Evolutionary conservation across 2,888 invertebrate species (phyloP).

Genomic region (Biston stratarius): DNA sequence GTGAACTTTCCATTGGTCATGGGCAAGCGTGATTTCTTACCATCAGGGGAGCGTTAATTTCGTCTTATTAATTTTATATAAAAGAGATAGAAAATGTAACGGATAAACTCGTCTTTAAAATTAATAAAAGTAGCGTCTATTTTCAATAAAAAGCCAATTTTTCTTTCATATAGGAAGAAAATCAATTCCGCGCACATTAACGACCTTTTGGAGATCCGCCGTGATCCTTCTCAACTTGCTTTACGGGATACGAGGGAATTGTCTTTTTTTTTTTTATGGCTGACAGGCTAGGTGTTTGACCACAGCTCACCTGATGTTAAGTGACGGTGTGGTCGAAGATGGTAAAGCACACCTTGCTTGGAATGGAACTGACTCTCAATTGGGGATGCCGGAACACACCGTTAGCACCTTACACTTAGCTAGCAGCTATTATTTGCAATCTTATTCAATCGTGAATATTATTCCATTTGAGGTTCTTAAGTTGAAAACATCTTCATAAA

Average conservation of each 20-base stretch:
- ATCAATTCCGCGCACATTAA: constrained; percentile 15
- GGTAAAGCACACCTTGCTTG: too few species aligned
- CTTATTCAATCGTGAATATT: constrained; percentile 6
- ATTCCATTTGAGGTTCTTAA: neutral
- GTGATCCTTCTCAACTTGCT: constrained; percentile 13
- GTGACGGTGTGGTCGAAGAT: too few species aligned
- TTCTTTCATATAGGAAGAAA: neutral
- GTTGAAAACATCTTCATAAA: too few species aligned
- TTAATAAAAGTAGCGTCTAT: too few species aligned
- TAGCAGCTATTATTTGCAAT: constrained; percentile 6
- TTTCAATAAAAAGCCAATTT: neutral
- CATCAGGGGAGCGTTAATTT: neutral
- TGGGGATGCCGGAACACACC: too few species aligned
- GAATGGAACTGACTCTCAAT: too few species aligned
- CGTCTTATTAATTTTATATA: neutral
- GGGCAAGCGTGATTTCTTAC: neutral
- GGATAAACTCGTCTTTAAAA: too few species aligned
- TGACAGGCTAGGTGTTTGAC: too few species aligned
- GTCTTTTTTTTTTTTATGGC: too few species aligned
- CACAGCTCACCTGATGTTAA: too few species aligned
- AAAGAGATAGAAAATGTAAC: neutral
- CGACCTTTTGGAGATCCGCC: constrained; percentile 2
- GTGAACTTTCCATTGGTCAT: too few species aligned
- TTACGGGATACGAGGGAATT: constrained; percentile 14
- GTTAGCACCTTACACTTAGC: too few species aligned